Base-by-base conservation (phyloP, 2,113 vertebrate genomes). In the Xyrauchen texanus region DNA sequence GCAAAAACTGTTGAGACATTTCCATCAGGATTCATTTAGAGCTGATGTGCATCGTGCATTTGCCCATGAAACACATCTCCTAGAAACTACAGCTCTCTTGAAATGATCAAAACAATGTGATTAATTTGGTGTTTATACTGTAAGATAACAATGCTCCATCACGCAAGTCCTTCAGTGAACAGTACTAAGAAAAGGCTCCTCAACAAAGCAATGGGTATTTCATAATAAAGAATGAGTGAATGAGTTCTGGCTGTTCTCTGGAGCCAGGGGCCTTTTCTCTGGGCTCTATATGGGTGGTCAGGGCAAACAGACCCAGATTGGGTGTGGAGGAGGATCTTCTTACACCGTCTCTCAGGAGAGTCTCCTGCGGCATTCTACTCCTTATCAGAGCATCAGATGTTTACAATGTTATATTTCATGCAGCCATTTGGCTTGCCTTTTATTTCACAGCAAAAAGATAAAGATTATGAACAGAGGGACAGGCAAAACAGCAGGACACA, bases 321-420 rank as follows among this genome's bases (percentile, higher is more conserved):
- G 34, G 6, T 6, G 6, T 49, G 16, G 44, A 57, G 46, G 34
- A 72, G 55, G 66, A 60, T 71, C 21, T 67, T 21, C 62, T 61
- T 68, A 68, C 70, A 0, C 4, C 12, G 10, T 45, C 34, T 58
- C 76, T 62, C 60, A 16, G 72, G 81, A 64, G 74, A 46, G 53
- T 76, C 69, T 77, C 73, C 47, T 65, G 12, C 8, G 4, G 64
- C 44, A 61, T 68, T 72, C 69, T 11, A 9, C 57, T 67, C 47
- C 74, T 80, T 83, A 77, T 83, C 82, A n/a, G 53, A 60, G 21
- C 67, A 80, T 77, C 61, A 57, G 44, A 55, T 77, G 74, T 65
- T 71, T 67, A 79, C 66, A 9, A 42, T 69, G 60, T 79, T 58
- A 68, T 51, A 46, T 58, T 82, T 47, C 66, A 55, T 62, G 66